phyloP scores from a whole-genome alignment of 2,113 vertebrate genomes.

The Ursus arctos region DNA sequence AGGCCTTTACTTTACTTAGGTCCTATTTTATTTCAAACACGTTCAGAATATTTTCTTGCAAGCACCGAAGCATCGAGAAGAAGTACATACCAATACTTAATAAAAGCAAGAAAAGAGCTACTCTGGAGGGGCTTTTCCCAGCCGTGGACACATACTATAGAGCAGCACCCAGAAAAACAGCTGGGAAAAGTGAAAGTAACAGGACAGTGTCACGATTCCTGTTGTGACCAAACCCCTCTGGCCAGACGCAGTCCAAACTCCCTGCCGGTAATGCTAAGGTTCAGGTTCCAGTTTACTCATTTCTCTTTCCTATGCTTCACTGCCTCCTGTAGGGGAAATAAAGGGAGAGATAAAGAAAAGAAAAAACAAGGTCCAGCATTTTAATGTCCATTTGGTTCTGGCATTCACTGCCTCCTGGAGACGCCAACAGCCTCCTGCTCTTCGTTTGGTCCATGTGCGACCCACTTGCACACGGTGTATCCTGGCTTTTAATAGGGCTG shows the following conservation, averaged over 20 bases:
- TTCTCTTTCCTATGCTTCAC: background rate
- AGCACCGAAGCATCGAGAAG: background rate
- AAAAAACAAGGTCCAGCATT: conserved; percentile 18
- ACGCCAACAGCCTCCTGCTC: conserved; percentile 76
- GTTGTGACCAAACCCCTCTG: background rate
- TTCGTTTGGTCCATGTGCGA: conserved; percentile 82
- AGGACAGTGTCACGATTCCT: background rate
- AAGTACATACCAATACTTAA: conserved; percentile 31
- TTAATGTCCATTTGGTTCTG: conserved; percentile 76
- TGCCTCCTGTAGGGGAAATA: conserved; percentile 32
- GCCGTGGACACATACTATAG: background rate
- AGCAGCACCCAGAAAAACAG: background rate
- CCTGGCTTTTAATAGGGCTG: conserved; percentile 73
- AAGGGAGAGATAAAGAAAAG: background rate
- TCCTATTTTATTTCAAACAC: conserved; percentile 32
- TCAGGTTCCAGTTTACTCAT: background rate
- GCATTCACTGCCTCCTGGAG: conserved; percentile 64
- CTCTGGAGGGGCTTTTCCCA: background rate
- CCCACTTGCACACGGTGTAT: background rate
- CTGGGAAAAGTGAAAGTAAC: background rate
- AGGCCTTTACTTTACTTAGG: background rate
- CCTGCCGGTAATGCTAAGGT: no score
- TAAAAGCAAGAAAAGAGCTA: background rate
- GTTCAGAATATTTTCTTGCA: background rate
- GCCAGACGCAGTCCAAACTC: background rate